Evolutionary conservation across 2,888 invertebrate genomes (phyloP).

Genomic region (Gymnoscelis rufifasciata): DNA sequence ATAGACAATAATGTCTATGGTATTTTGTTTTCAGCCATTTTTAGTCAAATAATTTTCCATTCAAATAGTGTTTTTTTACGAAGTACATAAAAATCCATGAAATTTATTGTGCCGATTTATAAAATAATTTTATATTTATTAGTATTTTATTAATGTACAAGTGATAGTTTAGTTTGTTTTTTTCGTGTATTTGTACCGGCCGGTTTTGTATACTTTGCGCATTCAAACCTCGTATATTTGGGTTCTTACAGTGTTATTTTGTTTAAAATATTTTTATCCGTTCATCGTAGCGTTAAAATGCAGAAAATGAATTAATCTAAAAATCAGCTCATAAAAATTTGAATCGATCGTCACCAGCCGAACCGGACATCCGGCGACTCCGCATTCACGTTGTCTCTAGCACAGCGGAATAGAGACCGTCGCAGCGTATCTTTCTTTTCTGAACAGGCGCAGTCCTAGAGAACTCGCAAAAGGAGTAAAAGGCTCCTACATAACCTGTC

Average conservation of each 20-base stretch:
- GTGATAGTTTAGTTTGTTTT: constrained; percentile 18
- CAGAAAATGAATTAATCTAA: constrained; percentile 11
- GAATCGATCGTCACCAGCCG: constrained; percentile 45
- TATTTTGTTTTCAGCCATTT: constrained; percentile 65
- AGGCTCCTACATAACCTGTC: constrained; percentile 80
- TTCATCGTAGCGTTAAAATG: constrained; percentile 15
- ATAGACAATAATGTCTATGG: constrained; percentile 52
- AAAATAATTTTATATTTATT: constrained; percentile 53
- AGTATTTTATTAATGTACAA: constrained; percentile 30
- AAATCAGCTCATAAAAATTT: constrained; percentile 38
- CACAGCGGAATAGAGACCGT: constrained; percentile 71
- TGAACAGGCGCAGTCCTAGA: constrained; percentile 78
- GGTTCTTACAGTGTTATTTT: constrained; percentile 25
- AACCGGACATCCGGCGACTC: constrained; percentile 74
- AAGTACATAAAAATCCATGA: constrained; percentile 53
- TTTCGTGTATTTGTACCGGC: constrained; percentile 27
- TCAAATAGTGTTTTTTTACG: constrained; percentile 60
- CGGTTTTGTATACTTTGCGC: constrained; percentile 29
- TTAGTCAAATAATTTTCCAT: constrained; percentile 72
- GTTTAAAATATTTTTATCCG: constrained; percentile 18
- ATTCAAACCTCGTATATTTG: constrained; percentile 26
- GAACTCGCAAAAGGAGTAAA: constrained; percentile 79
- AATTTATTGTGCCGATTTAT: constrained; percentile 64
- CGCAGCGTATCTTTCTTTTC: constrained; percentile 77
- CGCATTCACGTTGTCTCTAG: constrained; percentile 73